Evolutionary conservation across 1,140 invertebrate genomes (phyloP), one percentile per base, ranked within the genome.

Genomic region (Rhagoletis zephyria): DNA sequence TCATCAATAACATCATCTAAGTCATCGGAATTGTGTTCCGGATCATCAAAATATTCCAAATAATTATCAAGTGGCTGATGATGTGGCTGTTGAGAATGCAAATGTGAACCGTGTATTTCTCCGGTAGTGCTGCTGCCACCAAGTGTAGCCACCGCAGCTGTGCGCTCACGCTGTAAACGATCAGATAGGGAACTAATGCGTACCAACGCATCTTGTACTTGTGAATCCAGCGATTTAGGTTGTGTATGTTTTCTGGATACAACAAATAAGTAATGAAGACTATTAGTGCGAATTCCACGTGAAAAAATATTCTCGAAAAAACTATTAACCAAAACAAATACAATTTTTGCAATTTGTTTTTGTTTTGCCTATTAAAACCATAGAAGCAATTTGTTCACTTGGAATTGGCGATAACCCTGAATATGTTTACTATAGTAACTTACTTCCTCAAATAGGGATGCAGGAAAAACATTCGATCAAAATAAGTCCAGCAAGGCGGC

Each of bases 381-480:
- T 30, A 30, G 30, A 30, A 30, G 30, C 30, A 30, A 30, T 30
- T 30, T 30, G 30, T 30, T 30, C 30, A 30, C 30, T 30, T 30
- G 30, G 30, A 30, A 30, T 30, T 30, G 30, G 30, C 30, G 30
- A 30, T 30, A 30, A 30, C 30, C 30, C 30, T 30, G 30, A 30
- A 30, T 30, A 30, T 30, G 30, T 30, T 30, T 30, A 30, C 30
- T 30, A 30, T 30, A 30, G 30, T 30, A 30, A 89, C 88, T 88
- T 85, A 89, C 88, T 92, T 93, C 4, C 92, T 90, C 16, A 93
- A 61, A 86, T 91, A 93, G 3, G 92, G 92, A 89, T 91, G 90
- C 56, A 93, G 70, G 40, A 93, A 93, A 87, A 91, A 92, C 92
- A 93, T 93, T 1, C 91, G 90, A 86, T 93, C 91, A 64, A 93